Base-by-base conservation (phyloP, 2,797 vertebrate species). In the Thunnus albacares region DNA sequence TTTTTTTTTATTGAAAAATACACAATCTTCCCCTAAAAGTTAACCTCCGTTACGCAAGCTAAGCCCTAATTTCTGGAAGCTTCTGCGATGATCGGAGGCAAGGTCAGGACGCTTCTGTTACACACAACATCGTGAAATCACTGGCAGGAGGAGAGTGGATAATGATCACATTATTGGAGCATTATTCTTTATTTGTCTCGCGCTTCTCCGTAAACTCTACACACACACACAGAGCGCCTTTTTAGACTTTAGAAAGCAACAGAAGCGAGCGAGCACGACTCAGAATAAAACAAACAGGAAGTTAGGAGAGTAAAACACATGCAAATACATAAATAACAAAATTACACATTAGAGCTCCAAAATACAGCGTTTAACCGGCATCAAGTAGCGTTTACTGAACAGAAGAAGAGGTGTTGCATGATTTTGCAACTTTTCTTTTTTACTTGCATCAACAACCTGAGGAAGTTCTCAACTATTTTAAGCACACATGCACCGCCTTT, bases 41-140 rank as follows among this genome's bases (percentile, higher is more conserved):
- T 82, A 82, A 87, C 83, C 69, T 81, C 71, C 83, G 67, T 73
- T 63, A 75, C 6, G 10, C 49, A 51, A 81, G 74, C 67, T 62
- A n/a, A 80, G 57, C 55, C 69, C 60, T 77, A 12, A 71, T 85
- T 80, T 87, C 59, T 81, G 57, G 53, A 63, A 67, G 52, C 72
- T 38, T 15, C 72, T 22, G 59, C 24, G 4, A 30, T 52, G 59
- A 64, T 13, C 12, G 28, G 59, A 75, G 62, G 73, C 58, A 0
- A 4, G 9, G 26, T 18, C 49, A 41, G 59, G 77, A 75, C 58
- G 14, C 57, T 24, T 70, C 63, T 77, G 17, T 33, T 80, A 18
- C 63, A 51, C 10, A 24, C 24, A 24, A 24, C 24, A 2, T 30
- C 0, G 0, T 43, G 59, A 26, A 82, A 77, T 61, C 65, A n/a